Evolutionary conservation across 2,797 vertebrate genomes (phyloP), one percentile per base, ranked within the genome.

Genomic region (Leptodactylus fallax): DNA sequence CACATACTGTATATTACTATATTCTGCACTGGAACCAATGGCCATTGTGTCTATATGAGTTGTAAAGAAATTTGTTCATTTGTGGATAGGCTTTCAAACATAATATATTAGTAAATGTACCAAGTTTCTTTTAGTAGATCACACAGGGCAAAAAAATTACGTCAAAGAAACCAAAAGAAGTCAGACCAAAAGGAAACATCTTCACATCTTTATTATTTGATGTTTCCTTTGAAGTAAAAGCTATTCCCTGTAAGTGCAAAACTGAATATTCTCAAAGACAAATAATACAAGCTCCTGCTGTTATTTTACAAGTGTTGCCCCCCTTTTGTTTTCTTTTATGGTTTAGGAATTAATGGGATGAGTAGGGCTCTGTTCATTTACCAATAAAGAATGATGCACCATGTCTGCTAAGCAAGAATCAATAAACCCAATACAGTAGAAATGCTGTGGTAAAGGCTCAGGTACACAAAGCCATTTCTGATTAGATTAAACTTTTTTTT

Each of bases 191-290:
- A 55, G 17, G 13, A 81, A 63, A n/a, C n/a, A 69, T 83, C 49
- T 71, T 83, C 63, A 83, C 45, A 55, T 55, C 16, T 83, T 49
- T 71, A 71, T 83, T 51, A 36, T 71, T 72, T 83, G 82, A 76
- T 60, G 21, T 49, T 19, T 6, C 17, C 69, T 84, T 74, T 84
- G 69, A 76, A 76, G 63, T 9, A 9, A 56, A 45, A 8, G 21
- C 58, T 74, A 74, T 76, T 58, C 6, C 53, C 53, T 10, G 13
- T 36, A 72, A 17, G 14, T 72, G 67, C 47, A 84, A 60, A 84
- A 21, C 69, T 76, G 36, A 84, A 76, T 84, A 74, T 60, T 36
- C 69, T 84, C 69, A 84, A 84, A 84, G 53, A 4, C 69, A 76
- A 74, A 71, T 55, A 84, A 60, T n/a, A 23, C 21, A 3, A 56